A percentile compares a stretch with the other conserved stretches of the same genome.
phyloP scores from a whole-genome alignment of 2,113 vertebrate species.

The Asarcornis scutulata region DNA sequence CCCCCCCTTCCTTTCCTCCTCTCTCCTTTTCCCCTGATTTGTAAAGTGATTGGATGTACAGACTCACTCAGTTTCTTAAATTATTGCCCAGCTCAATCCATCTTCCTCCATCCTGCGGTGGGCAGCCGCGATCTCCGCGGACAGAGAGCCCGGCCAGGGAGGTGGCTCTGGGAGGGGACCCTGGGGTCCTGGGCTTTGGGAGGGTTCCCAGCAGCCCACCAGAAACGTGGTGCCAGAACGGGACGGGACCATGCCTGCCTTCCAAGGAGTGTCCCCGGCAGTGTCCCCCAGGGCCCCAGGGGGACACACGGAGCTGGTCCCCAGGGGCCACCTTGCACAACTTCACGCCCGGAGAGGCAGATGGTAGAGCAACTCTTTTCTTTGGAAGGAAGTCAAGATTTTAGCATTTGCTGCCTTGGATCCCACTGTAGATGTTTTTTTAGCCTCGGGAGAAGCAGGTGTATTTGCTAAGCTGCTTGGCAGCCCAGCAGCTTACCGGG shows the following conservation, averaged over 20 bases:
- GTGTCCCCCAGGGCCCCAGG: not conserved
- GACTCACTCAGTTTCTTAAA: slow-evolving; percentile 78
- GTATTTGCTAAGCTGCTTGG: not conserved
- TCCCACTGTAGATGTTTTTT: not conserved
- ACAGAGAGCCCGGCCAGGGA: not conserved
- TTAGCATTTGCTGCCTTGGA: not conserved
- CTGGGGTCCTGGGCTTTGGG: not conserved
- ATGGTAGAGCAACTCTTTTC: not conserved
- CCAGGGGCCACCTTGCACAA: not conserved
- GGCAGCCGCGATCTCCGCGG: not conserved
- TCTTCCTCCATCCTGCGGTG: slow-evolving; percentile 29
- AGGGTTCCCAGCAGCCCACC: not conserved
- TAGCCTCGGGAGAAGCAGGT: not conserved
- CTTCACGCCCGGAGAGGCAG: not conserved
- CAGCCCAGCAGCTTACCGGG: not conserved
- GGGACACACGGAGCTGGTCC: not conserved
- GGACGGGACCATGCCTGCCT: not conserved
- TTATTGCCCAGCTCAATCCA: slow-evolving; percentile 75
- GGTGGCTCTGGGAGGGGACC: not conserved
- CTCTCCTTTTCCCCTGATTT: slow-evolving; percentile 76
- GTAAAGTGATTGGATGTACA: slow-evolving; percentile 81
- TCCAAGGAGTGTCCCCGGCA: not conserved
- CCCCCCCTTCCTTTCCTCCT: slow-evolving; percentile 55
- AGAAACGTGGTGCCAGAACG: rapidly evolving
- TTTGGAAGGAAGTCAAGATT: slow-evolving; percentile 3